Base-by-base conservation (phyloP, 2,888 invertebrate genomes). In the Meloe dianella region DNA sequence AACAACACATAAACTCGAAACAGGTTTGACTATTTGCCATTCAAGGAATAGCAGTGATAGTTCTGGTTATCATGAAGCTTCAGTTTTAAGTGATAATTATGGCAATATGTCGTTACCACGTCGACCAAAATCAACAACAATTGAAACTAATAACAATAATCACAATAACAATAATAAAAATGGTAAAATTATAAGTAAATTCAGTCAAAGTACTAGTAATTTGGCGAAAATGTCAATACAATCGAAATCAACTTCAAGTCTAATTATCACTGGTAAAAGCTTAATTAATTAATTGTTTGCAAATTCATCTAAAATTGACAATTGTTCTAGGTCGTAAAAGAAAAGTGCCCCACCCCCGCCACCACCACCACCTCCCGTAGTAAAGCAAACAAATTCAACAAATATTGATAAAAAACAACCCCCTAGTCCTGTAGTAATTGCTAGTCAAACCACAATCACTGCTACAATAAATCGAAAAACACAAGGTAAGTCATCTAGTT, bases 41-140 rank as follows among this genome's bases (percentile, higher is more conserved):
- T 91, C 90, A 54, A 85, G 91, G 70, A 90, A 90, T 77, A 90
- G 90, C 81, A 91, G 91, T 70, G 91, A 91, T 79, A 91, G 91
- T 74, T 90, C 90, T 65, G 91, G 91, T 0, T 91, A 91, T 78
- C 91, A 91, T 79, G 91, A 91, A 78, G 88, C 90, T 1, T 90
- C 90, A 8, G 86, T 89, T 61, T 84, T 87, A 60, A 89, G 89
- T 76, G 89, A 90, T 75, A 87, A 88, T 74, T 87, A 87, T 7
- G 47, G 47, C 8, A 82, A 82, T 66, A 79, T 82, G 0, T 82
- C 84, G 24, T 71, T 83, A 61, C 83, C 83, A 0, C 75, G 83
- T 62, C 73, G 82, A 64, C 81, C 83, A 30, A 81, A 79, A 71
- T 80, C 81, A 2, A 79, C 79, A 17, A 73, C 78, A 60, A 77